Evolutionary conservation across 2,113 vertebrate species (phyloP), one percentile per base, ranked within the genome.

Genomic region (Aegotheles bennettii): DNA sequence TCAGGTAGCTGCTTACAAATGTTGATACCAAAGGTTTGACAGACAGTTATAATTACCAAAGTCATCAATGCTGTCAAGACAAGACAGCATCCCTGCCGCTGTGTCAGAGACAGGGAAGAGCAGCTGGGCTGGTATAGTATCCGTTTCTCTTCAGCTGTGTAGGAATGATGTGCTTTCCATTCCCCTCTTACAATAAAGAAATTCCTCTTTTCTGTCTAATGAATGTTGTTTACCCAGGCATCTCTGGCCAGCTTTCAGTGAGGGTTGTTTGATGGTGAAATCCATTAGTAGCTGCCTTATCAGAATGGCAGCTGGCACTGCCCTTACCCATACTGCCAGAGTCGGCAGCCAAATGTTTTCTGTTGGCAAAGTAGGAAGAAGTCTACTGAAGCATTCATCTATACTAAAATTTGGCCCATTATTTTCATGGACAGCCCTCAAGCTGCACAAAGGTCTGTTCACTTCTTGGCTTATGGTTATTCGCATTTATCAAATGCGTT

Each of bases 211-310:
- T 68, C 59, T 82, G 16, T 59, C 89, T 86, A 59, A 90, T 47
- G 45, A 80, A 13, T 45, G 13, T 50, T 89, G 89, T 78, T 40
- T 45, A 31, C 47, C 28, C 84, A 87, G 69, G 48, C 87, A 84
- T 78, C 80, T 89, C 54, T 94, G 91, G 69, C 56, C 61, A 84
- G 80, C 28, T 92, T 94, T 94, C 89, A 87, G 79, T 67, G 76
- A 60, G 51, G 40, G 48, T 26, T 87, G 68, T 84, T 90, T 89
- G 76, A 70, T 93, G 86, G 76, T 89, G 64, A 94, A 90, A 84
- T 92, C 83, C 76, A 88, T 89, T 90, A 87, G 87, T 96, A 87
- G 82, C 76, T 96, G 91, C 56, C 89, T 91, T 65, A 79, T 84
- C 91, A 16, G 3, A 82, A 43, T 2, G 23, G 87, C 81, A 95